Base-by-base conservation (phyloP, 2,888 invertebrate genomes). In the Tipula helvola region DNA sequence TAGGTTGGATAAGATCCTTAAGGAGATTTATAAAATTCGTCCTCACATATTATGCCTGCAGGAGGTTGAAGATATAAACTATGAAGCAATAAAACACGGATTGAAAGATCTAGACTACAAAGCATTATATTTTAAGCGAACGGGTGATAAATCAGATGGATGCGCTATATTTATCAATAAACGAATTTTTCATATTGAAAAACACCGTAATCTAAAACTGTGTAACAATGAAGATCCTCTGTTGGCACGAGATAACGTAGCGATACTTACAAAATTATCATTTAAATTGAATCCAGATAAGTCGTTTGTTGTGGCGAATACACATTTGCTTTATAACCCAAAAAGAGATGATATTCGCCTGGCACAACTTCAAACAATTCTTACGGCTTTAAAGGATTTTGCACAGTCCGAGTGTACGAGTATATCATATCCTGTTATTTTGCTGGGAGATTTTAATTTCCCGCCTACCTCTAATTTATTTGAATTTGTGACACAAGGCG, bases 381-480 rank as follows among this genome's bases (percentile, higher is more conserved):
- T 99, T 12, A 95, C 97, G 0, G 97, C 98, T 91, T 92, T 99
- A 4, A 96, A 97, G 16, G 84, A 39, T 16, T 84, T 84, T 5
- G 10, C 13, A 39, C 90, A 87, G 3, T 52, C 87, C 28, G n/a
- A 41, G 28, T 28, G 87, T 18, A 28, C 28, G 28, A 90, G 90
- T 0, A 91, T 88, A 90, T 90, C 90, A 2, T 87, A 87, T 2
- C 98, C 98, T 0, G 93, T 97, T 5, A 94, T 99, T 87, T 88
- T 99, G 87, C 96, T 97, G 4, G 99, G 99, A 0, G 99, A 99
- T 91, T 96, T 99, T 88, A 99, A 99, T 91, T 94, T 96, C 2
- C 92, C 93, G 87, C 97, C 97, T 0, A 91, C 94, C 83, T 95
- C 96, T 71, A 93, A 94, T 2, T 93, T 97, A 0, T 95, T 96